Conservation (phyloP, 2,113 vertebrate species). For the Malurus alboscapulatus region DNA sequence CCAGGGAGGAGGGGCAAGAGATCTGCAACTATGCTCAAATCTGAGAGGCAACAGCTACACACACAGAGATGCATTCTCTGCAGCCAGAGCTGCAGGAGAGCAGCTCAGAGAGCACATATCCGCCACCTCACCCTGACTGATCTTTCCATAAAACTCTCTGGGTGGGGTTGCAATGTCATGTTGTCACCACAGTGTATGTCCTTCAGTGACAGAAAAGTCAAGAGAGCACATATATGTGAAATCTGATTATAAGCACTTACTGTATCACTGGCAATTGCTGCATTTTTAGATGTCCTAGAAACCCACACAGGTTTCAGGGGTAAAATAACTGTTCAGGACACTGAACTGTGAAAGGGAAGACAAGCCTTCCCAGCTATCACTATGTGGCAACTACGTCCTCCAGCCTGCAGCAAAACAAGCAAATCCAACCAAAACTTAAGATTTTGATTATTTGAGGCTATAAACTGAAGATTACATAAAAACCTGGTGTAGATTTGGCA, state of each 20-base stretch:
- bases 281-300: background rate
- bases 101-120: background rate
- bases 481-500: background rate
- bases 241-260: background rate
- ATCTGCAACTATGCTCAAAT: fast-evolving
- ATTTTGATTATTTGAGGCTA: background rate
- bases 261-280: background rate
- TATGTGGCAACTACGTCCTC: background rate
- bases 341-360: background rate
- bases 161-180: fast-evolving
- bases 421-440: background rate
- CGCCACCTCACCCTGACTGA: background rate
- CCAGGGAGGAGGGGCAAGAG: background rate
- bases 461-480: background rate
- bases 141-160: background rate
- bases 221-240: background rate
- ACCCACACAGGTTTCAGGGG: background rate
- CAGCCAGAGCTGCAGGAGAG: background rate
- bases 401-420: background rate
- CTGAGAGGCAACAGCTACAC: background rate
- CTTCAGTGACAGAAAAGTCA: background rate
- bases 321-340: background rate
- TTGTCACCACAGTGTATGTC: background rate
- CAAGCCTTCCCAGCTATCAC: background rate
- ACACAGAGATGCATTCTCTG: background rate